Percentiles rank a stretch among this genome's conserved stretches.
Evolutionary conservation across 2,113 vertebrate species (phyloP).

Genomic region (Rhipidura dahli): DNA sequence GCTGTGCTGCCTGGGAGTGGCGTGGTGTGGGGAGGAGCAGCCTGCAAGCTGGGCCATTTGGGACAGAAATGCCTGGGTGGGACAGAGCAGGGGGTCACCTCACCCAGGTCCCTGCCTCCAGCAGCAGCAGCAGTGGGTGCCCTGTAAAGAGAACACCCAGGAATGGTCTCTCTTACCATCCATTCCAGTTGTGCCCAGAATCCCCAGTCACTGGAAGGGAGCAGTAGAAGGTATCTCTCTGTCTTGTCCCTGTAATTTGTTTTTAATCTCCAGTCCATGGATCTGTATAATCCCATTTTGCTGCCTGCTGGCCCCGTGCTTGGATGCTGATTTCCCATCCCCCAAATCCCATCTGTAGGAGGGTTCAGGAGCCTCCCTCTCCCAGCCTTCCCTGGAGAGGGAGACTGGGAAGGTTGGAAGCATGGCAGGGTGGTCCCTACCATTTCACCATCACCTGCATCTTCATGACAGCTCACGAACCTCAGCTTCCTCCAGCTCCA

Average conservation of each 20-base stretch:
- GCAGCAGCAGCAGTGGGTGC: neutral
- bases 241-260: neutral
- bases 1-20: neutral
- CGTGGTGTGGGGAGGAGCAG: neutral
- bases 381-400: neutral
- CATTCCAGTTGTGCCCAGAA: neutral
- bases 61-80: neutral
- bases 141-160: neutral
- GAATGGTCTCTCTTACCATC: neutral
- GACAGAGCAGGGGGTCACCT: neutral
- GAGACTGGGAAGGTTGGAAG: neutral
- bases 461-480: neutral
- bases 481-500: neutral
- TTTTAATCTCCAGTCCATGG: too few species aligned
- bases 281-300: neutral
- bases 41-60: neutral
- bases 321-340: neutral
- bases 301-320: neutral
- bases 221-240: neutral
- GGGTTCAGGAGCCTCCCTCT: neutral
- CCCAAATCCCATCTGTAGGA: neutral
- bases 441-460: neutral
- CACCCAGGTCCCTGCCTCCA: neutral
- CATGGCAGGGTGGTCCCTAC: fast-evolving
- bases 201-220: fast-evolving